A percentile compares a stretch with the other conserved stretches of the same genome.
Conservation (phyloP, 2,113 vertebrate species). For the Callocephalon fimbriatum region DNA sequence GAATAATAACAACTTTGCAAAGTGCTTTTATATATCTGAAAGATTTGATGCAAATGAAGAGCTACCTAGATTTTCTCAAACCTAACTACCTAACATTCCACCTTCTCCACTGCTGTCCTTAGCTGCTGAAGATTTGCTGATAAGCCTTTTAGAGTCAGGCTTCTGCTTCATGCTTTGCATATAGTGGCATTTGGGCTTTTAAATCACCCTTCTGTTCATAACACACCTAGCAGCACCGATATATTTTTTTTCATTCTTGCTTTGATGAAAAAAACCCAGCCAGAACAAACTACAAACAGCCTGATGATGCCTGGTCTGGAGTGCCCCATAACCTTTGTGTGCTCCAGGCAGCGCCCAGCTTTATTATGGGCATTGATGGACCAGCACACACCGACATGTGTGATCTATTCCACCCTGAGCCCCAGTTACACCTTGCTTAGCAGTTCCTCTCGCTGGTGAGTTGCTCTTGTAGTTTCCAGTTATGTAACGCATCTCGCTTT, state of each 20-base stretch:
- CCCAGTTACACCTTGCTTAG: not conserved
- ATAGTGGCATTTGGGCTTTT: not conserved
- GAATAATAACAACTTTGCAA: not conserved
- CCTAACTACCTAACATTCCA: not conserved
- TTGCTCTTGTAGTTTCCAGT: conserved; percentile 55
- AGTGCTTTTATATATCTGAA: not conserved
- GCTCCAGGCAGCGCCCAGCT: not conserved
- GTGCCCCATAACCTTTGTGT: not conserved
- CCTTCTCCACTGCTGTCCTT: not conserved
- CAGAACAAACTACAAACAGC: not conserved
- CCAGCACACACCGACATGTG: not conserved
- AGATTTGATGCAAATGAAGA: not conserved
- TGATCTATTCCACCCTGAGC: not conserved
- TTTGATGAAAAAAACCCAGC: not conserved
- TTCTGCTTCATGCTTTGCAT: not conserved
- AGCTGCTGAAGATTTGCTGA: not conserved
- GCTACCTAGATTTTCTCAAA: not conserved
- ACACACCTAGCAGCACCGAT: not conserved
- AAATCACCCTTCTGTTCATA: not conserved
- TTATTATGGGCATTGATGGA: not conserved
- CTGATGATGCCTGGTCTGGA: not conserved
- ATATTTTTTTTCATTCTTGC: not conserved
- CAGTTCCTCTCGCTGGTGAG: not conserved
- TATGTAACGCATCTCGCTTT: conserved; percentile 38
- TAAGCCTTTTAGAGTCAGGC: not conserved